Percentiles rank a stretch among this genome's conserved stretches.
Conservation (phyloP, 2,888 invertebrate genomes). For the Microdon myrmicae region DNA sequence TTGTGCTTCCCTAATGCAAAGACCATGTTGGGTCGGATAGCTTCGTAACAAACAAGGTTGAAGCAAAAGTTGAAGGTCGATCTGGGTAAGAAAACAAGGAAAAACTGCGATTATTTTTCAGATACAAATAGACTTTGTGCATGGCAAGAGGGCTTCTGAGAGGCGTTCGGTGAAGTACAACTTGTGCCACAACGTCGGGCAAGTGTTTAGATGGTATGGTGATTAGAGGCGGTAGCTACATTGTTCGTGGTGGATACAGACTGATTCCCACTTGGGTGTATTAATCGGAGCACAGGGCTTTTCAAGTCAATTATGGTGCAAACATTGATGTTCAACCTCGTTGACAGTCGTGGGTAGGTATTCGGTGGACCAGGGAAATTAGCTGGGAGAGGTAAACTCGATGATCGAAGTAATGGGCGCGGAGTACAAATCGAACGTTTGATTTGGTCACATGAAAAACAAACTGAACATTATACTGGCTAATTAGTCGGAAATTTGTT, state of each 20-base stretch:
- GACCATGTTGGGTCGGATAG: conserved; percentile 21
- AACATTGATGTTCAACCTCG: conserved; percentile 11
- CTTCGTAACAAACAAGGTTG: conserved; percentile 29
- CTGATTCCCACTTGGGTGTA: conserved; percentile 1
- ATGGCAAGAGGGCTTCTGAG: too few species aligned
- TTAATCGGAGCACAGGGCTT: conserved; percentile 16
- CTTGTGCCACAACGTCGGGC: too few species aligned
- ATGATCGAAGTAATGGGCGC: too few species aligned
- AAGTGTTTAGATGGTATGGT: conserved; percentile 24
- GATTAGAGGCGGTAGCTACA: conserved; percentile 1
- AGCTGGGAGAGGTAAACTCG: too few species aligned
- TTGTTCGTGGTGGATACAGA: conserved; percentile 7
- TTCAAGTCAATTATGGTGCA: conserved; percentile 25
- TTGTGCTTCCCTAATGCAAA: conserved; percentile 33
- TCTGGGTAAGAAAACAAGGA: conserved; percentile 13
- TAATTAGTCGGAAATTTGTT: too few species aligned
- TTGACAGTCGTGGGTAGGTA: conserved; percentile 21
- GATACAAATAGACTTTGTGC: conserved; percentile 24
- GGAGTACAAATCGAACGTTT: too few species aligned
- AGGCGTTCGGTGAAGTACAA: too few species aligned
- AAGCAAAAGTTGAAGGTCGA: conserved; percentile 44
- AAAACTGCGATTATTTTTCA: conserved; percentile 13
- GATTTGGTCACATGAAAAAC: too few species aligned
- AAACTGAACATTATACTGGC: too few species aligned
- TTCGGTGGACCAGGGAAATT: conserved; percentile 9